Conservation (phyloP, 2,797 vertebrate species). For the Typhlichthys eigenmanni region DNA sequence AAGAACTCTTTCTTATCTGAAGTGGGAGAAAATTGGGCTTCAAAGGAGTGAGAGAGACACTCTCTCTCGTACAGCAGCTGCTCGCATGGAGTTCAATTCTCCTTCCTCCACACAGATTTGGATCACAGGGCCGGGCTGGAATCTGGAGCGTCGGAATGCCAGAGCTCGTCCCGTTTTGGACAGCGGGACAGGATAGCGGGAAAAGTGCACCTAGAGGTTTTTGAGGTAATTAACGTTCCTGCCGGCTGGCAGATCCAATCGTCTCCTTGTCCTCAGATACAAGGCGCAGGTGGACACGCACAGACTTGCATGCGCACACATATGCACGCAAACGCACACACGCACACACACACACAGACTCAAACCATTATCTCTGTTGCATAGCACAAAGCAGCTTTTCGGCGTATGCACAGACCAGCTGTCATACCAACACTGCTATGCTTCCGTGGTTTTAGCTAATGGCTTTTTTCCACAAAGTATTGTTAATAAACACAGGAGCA, state of each 20-base stretch:
- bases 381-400: constrained; percentile 44
- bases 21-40: not conserved
- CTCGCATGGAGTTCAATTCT: constrained; percentile 32
- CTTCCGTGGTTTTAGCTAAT: constrained; percentile 58
- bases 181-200: constrained; percentile 58
- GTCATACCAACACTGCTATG: constrained; percentile 42
- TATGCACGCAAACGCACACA: not conserved
- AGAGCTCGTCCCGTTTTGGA: constrained; percentile 43
- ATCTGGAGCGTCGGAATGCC: constrained; percentile 44
- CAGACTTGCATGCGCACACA: not conserved
- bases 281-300: constrained; percentile 6
- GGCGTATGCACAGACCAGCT: constrained; percentile 58
- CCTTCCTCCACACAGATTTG: constrained; percentile 30
- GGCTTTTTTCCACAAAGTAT: not conserved
- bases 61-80: not conserved
- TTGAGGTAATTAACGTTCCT: constrained; percentile 69
- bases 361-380: constrained; percentile 52
- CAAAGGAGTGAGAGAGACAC: not conserved
- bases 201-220: constrained; percentile 64
- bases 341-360: constrained; percentile 22
- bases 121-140: constrained; percentile 28
- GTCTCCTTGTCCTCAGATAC: constrained; percentile 31
- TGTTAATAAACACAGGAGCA: constrained; percentile 38
- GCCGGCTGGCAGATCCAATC: constrained; percentile 68
- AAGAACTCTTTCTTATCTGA: not conserved